Evolutionary conservation across 2,797 vertebrate genomes (phyloP), one percentile per base, ranked within the genome.

Genomic region (Pitangus sulphuratus): DNA sequence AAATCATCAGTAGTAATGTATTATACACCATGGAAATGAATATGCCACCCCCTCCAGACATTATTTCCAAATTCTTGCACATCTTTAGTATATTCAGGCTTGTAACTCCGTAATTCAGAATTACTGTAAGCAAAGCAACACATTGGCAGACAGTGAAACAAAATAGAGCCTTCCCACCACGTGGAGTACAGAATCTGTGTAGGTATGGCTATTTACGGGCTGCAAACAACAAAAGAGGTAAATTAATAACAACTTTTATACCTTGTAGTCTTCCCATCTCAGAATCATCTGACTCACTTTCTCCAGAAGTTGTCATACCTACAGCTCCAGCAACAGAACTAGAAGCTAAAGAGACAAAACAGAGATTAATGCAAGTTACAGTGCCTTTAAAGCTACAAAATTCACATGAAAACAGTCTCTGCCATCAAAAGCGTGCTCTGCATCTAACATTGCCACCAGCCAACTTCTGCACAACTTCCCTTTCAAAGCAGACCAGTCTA

Each of bases 181-280:
- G 21, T 21, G 7, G 11, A 54, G 64, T 35, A 84, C 7, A 69
- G 35, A 65, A 51, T 71, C 81, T n/a, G 35, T 10, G 33, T 24
- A 72, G 30, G 22, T 58, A 40, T 20, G 9, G 17, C 42, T 86
- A 47, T 37, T 72, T 44, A 84, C 5, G 79, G 31, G 24, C 16
- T 58, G 22, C 9, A 85, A 92, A 84, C 9, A 80, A 65, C 35
- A 16, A 35, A 33, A 12, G 24, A 60, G 5, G 33, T 76, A 80
- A 70, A 60, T 86, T 60, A 84, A 2, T 66, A 91, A 90, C 31
- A 69, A 35, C 58, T 92, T 82, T 83, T 75, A 91, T 98, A 99
- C 99, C 99, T 99, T 99, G 99, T 90, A 99, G 98, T 95, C 99
- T 98, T 97, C 99, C 99, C 99, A 99, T 99, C 98, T 99, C 99